A percentile compares a stretch with the other conserved stretches of the same genome.
Evolutionary conservation across 1,140 invertebrate genomes (phyloP).

Genomic region (Camponotus vicinus): DNA sequence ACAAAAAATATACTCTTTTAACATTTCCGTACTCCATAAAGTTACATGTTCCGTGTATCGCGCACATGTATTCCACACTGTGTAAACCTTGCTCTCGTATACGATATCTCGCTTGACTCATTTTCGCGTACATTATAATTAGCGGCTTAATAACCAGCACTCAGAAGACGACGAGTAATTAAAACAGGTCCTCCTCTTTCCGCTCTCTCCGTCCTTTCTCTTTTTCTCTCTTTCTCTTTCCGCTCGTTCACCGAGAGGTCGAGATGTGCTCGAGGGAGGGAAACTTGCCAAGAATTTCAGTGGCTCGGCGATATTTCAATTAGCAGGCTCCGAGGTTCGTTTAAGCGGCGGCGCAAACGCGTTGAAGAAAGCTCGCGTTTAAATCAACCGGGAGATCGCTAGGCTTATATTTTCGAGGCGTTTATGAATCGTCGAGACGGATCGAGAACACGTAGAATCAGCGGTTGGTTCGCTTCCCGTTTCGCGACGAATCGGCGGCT

Average conservation of each 20-base stretch:
- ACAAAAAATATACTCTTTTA: background rate
- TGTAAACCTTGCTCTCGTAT: slow-evolving; percentile 43
- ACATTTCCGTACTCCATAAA: slow-evolving; percentile 23
- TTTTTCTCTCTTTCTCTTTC: slow-evolving; percentile 49
- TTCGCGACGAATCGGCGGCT: slow-evolving; percentile 55
- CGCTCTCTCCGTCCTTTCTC: slow-evolving; percentile 60
- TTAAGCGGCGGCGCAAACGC: slow-evolving; percentile 79
- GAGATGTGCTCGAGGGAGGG: slow-evolving; percentile 50
- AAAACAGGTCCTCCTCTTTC: slow-evolving; percentile 79
- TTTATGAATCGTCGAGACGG: slow-evolving; percentile 38
- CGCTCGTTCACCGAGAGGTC: slow-evolving; percentile 49
- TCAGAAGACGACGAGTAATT: slow-evolving; percentile 84
- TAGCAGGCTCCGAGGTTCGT: slow-evolving; percentile 80
- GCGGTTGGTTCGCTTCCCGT: slow-evolving; percentile 59
- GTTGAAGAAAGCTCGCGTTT: slow-evolving; percentile 46
- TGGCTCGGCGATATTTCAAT: slow-evolving; percentile 85
- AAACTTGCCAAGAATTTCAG: slow-evolving; percentile 83
- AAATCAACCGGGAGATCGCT: slow-evolving; percentile 30
- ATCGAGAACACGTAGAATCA: slow-evolving; percentile 17
- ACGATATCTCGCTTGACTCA: slow-evolving; percentile 76
- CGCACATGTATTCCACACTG: background rate
- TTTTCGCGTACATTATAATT: slow-evolving; percentile 86
- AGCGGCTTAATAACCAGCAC: slow-evolving; percentile 85
- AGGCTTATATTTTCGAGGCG: slow-evolving; percentile 32
- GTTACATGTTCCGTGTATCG: slow-evolving; percentile 11